Base-by-base conservation (phyloP, 2,797 vertebrate species). In the Sparus aurata region DNA sequence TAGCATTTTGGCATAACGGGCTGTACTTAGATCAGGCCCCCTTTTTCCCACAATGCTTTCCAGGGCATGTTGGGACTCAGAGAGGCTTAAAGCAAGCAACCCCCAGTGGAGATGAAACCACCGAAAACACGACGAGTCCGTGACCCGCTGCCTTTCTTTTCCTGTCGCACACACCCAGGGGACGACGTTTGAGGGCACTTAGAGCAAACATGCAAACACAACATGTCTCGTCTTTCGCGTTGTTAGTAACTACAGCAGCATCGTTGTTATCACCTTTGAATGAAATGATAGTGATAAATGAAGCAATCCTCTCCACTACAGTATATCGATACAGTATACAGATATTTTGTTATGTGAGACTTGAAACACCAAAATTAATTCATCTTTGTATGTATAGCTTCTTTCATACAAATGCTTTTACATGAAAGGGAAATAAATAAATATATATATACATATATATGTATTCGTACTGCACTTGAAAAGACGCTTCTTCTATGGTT, bases 71-170 rank as follows among this genome's bases (percentile, higher is more conserved):
- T 69, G 34, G 63, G 82, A 85, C 73, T 69, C 75, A 69, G 78
- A 74, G 45, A 82, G 60, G 65, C 72, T 68, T 79, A 70, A 85
- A 87, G 74, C 58, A 54, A 88, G 59, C n/a, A 89, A 82, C 83
- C 86, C 88, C 75, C 86, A 79, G 73, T 73, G 87, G 91, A 90
- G 85, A 88, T 85, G 49, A 83, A 90, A 87, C 77, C 85, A 70
- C 73, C 12, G 10, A 79, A 75, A 75, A 78, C 70, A 75, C 84
- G 75, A 87, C 69, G 65, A 80, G 69, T 64, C 62, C 17, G 17
- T 88, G 90, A 91, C 88, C 82, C 12, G 25, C 16, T 86, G 82
- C 72, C 59, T 87, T 71, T 76, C 55, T 80, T 84, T 89, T 89
- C 82, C 88, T 78, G 77, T 80, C 72, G 11, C 77, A 61, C 49